Base-by-base conservation (phyloP, 2,113 vertebrate species). In the Sorex araneus region DNA sequence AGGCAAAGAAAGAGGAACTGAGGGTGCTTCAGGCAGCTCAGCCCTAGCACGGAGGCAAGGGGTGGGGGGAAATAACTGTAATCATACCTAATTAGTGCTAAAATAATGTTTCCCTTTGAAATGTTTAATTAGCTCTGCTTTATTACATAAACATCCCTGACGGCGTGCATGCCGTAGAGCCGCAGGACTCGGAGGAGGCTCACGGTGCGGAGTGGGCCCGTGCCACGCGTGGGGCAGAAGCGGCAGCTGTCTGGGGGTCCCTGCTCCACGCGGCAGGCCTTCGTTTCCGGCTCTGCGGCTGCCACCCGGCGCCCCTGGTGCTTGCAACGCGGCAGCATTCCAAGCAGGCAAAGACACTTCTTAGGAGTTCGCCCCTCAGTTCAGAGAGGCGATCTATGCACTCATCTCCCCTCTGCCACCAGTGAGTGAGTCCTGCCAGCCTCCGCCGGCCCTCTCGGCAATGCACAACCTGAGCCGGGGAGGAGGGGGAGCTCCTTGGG, bases 101-200 rank as follows among this genome's bases (percentile, higher is more conserved):
- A 98, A 98, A 98, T 98, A 98, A 98, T 98, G 97, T 98, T 98
- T 98, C 97, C 97, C 97, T 98, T 98, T 98, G 98, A 98, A 98
- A 98, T 97, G 97, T 98, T 98, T 98, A 98, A 98, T 98, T 98
- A 98, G 97, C 97, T 97, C 95, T 97, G 96, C 97, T 98, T 98
- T 98, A 98, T 97, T 97, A 97, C 97, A 98, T 97, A 98, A 98
- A 97, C 97, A 98, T 97, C 97, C 97, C 96, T 97, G 97, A 97
- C 94, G 97, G 94, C 80, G 95, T 97, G 96, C 94, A 93, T 87
- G 85, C 91, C 82, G 87, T 18, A 45, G 69, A 96, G 96, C 95
- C 94, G 47, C 85, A 96, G 97, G 97, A 95, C 95, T 94, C 94
- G 96, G 97, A 97, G 96, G 96, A 97, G 96, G 97, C 97, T 95